Conservation (phyloP, 2,888 invertebrate genomes). For the Drosophila robusta region DNA sequence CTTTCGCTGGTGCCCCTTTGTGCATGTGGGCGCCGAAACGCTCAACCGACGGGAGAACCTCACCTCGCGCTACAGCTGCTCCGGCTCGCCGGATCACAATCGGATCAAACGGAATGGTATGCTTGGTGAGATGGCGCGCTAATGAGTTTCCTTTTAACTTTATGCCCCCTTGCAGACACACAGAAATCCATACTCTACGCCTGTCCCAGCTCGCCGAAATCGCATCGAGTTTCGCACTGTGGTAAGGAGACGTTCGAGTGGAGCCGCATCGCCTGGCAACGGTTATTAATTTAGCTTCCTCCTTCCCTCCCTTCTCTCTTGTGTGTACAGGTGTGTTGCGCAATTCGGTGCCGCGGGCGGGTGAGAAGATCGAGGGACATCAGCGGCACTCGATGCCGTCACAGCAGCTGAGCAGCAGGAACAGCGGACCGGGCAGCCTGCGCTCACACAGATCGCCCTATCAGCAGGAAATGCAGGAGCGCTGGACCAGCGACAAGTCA, state of each 20-base stretch:
- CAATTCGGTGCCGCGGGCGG: conserved; percentile 61
- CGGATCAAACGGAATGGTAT: conserved; percentile 90
- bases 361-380: conserved; percentile 26
- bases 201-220: conserved; percentile 84
- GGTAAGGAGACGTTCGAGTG: conserved; percentile 66
- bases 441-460: conserved; percentile 46
- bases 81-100: conserved; percentile 91
- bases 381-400: conserved; percentile 66
- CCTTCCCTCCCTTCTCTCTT: neutral
- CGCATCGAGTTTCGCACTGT: conserved; percentile 81
- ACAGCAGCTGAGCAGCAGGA: conserved; percentile 42
- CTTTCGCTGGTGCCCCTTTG: conserved; percentile 94
- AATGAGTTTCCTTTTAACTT: conserved; percentile 22
- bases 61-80: conserved; percentile 91
- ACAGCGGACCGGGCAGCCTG: conserved; percentile 21
- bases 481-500: conserved; percentile 44
- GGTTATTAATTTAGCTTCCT: neutral
- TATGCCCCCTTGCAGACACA: conserved; percentile 75
- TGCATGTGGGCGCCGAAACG: conserved; percentile 89
- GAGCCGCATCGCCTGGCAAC: conserved; percentile 6
- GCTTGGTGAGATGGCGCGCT: conserved; percentile 18
- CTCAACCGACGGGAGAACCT: conserved; percentile 90
- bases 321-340: conserved; percentile 71
- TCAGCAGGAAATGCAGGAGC: conserved; percentile 63
- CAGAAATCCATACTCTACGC: conserved; percentile 84